Evolutionary conservation across 2,113 vertebrate species (phyloP).

Genomic region (Macrotus californicus): DNA sequence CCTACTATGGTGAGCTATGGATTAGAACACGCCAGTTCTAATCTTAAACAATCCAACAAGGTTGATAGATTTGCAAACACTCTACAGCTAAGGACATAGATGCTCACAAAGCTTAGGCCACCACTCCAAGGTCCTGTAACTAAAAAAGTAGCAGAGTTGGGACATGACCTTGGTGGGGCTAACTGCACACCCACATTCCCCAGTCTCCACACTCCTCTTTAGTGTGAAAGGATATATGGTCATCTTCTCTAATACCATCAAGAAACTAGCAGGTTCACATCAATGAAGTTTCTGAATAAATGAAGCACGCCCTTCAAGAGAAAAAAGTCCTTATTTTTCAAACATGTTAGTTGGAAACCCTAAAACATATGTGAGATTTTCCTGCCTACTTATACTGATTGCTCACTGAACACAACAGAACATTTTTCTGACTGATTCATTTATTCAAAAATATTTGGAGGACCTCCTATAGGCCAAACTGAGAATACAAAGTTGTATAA

Average conservation of each 20-base stretch:
- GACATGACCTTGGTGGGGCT: not conserved
- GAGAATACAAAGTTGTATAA: not conserved
- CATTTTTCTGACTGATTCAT: not conserved
- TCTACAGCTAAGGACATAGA: not conserved
- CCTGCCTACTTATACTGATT: not conserved
- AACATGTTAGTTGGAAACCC: not conserved
- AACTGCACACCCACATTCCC: not conserved
- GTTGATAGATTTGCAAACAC: not conserved
- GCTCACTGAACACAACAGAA: not conserved
- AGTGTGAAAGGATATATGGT: not conserved
- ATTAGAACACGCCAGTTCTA: not conserved
- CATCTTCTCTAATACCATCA: not conserved
- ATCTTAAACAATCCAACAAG: not conserved
- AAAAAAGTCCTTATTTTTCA: not conserved
- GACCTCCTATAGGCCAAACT: not conserved
- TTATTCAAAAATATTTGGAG: not conserved
- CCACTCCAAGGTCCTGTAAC: not conserved
- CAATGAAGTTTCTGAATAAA: not conserved
- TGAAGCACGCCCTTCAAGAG: not conserved
- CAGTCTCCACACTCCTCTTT: not conserved
- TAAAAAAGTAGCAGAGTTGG: not conserved
- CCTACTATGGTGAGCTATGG: not conserved
- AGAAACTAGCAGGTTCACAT: not conserved
- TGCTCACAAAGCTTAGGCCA: not conserved
- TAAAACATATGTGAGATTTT: not conserved